Base-by-base conservation (phyloP, 2,113 vertebrate genomes). In the Pogona vitticeps region DNA sequence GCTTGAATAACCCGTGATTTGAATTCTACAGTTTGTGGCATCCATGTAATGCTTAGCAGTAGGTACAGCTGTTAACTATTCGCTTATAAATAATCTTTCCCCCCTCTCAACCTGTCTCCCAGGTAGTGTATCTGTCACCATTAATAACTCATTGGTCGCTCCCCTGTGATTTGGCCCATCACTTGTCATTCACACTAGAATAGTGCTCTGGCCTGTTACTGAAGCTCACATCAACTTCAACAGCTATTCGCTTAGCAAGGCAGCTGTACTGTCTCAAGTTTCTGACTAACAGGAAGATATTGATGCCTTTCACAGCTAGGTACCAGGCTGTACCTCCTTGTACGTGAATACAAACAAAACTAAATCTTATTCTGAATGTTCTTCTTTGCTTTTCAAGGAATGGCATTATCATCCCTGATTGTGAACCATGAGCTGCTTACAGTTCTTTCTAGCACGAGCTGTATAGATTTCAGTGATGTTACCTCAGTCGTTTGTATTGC, bases 101-200 rank as follows among this genome's bases (percentile, higher is more conserved):
- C 94, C 93, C 96, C 92, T 97, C 95, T 96, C 95, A 97, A 94
- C 97, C 96, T 97, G 97, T 97, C 97, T 98, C 97, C 92, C 96
- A 97, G 96, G 97, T 97, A 97, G 96, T 96, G 95, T 97, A 97
- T 95, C 95, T 97, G 97, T 97, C 97, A 97, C 96, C 95, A 96
- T 97, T 97, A 97, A 98, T 98, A 97, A 97, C 94, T 97, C 97
- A 94, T 91, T 15, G 79, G 92, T 87, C 88, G 91, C 90, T 97
- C 97, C 96, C 96, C 90, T 90, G 95, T 92, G 96, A 94, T 96
- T 96, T 93, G 95, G 91, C 93, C 96, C 94, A 94, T 97, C 96
- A 94, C 94, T 94, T 97, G 96, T 97, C 96, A 96, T 96, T 97
- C 96, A 95, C 88, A 78, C 92, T 88, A 93, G 92, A 96, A 82